Base-by-base conservation (phyloP, 2,797 vertebrate genomes). In the Buceros bicornis region DNA sequence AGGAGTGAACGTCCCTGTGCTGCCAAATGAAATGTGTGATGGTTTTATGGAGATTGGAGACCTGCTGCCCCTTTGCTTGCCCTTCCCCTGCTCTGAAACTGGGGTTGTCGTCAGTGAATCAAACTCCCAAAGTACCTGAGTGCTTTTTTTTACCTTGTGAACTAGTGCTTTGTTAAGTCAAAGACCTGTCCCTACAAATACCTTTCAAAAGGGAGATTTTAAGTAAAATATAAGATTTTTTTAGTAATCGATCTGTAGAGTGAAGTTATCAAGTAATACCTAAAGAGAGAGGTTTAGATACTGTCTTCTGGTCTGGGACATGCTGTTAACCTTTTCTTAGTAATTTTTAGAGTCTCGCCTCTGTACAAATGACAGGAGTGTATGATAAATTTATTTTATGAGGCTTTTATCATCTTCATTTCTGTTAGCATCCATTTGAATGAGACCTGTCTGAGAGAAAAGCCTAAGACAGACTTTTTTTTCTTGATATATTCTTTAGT, bases 101-200 rank as follows among this genome's bases (percentile, higher is more conserved):
- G 54, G 25, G 53, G 0, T 33, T 73, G 22, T 58, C 2, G 1
- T 56, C 26, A 19, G 37, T 20, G 84, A 47, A 45, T 50, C 48
- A 28, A 43, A 28, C 17, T 60, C 45, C 1, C 5, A 5, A 28
- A 28, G 35, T 3, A 21, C 8, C 26, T 1, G 2, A 8, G 20
- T 21, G 40, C 58, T 28, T 35, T 31, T 28, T 40, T 6, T 20
- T n/a, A 24, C 18, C 2, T 58, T 11, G 0, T 11, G 14, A 43
- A 5, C 17, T 14, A 13, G 16, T 13, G 13, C 42, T 83, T 60
- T 19, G 11, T 53, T 72, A 14, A 45, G 25, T 35, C 25, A 9
- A 57, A 81, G 62, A 51, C 29, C 18, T 14, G 9, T 2, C 21
- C 62, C 5, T 35, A 29, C 43, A 43, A 33, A 60, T 67, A 22